phyloP scores from a whole-genome alignment of 2,888 invertebrate species.

The Patella depressa region DNA sequence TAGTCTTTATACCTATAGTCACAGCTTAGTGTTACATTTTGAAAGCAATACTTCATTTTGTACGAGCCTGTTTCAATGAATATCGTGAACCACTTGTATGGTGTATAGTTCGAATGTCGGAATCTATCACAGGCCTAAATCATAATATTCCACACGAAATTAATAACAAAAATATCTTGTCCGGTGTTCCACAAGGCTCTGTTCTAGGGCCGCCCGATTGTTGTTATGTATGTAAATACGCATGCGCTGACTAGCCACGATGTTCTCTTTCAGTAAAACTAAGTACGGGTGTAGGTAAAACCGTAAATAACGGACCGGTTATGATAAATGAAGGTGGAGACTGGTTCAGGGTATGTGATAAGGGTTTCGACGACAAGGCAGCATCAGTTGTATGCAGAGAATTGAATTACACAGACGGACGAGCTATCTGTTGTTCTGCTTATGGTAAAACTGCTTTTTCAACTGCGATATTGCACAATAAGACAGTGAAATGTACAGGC shows the following conservation, averaged over 20 bases:
- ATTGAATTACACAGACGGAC: constrained; percentile 55
- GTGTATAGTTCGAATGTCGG: no score
- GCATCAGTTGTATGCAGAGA: constrained; percentile 57
- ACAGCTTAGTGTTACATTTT: no score
- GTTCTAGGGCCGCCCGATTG: not conserved
- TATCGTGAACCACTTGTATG: no score
- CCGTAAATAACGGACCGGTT: constrained; percentile 53
- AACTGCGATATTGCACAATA: constrained; percentile 43
- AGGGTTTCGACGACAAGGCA: constrained; percentile 56
- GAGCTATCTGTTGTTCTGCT: constrained; percentile 59
- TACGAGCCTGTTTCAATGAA: no score
- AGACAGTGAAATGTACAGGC: constrained; percentile 72
- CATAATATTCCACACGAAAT: no score
- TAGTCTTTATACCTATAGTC: no score
- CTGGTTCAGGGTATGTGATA: constrained; percentile 59
- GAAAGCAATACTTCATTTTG: no score
- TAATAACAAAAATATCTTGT: no score
- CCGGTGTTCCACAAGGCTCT: no score
- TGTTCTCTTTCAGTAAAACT: constrained; percentile 49
- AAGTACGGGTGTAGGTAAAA: constrained; percentile 42
- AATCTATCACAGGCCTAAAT: no score
- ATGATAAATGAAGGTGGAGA: constrained; percentile 44
- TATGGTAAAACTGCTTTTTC: constrained; percentile 31
- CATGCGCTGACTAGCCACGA: no score
- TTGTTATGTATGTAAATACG: not conserved